Evolutionary conservation across 2,113 vertebrate genomes (phyloP).

Genomic region (Hippolais icterina): DNA sequence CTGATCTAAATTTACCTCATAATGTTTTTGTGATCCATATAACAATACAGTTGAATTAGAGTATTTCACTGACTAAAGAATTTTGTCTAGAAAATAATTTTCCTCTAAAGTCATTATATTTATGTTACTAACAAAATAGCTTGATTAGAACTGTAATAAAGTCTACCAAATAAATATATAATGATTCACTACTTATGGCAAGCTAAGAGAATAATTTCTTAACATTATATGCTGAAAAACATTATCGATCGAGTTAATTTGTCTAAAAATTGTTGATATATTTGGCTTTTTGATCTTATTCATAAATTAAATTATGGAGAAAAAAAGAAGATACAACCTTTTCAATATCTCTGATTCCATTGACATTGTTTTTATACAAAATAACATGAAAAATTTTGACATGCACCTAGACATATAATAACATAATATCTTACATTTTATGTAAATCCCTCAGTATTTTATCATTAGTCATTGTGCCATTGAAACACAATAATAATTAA

Average conservation of each 20-base stretch:
- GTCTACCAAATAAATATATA: not conserved
- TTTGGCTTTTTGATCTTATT: conserved; percentile 5
- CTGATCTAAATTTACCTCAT: not conserved
- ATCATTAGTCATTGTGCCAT: not conserved
- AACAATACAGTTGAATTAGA: not conserved
- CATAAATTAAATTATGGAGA: not conserved
- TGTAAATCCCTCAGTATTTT: not conserved
- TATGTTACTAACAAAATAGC: not conserved
- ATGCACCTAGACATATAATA: not conserved
- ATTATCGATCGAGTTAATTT: conserved; percentile 3
- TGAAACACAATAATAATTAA: not conserved
- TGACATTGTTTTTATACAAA: not conserved
- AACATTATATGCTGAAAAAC: not conserved
- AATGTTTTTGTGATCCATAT: not conserved
- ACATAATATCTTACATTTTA: not conserved
- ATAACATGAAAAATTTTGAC: not conserved
- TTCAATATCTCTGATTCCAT: not conserved
- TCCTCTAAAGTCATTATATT: not conserved
- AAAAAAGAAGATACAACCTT: not conserved
- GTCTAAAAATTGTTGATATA: not conserved
- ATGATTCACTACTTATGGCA: not conserved
- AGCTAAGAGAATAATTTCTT: conserved; percentile 13
- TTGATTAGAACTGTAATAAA: conserved; percentile 12
- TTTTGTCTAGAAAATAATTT: not conserved
- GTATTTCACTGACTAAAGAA: not conserved